phyloP scores from a whole-genome alignment of 2,113 vertebrate species.

The Phrynosoma platyrhinos region DNA sequence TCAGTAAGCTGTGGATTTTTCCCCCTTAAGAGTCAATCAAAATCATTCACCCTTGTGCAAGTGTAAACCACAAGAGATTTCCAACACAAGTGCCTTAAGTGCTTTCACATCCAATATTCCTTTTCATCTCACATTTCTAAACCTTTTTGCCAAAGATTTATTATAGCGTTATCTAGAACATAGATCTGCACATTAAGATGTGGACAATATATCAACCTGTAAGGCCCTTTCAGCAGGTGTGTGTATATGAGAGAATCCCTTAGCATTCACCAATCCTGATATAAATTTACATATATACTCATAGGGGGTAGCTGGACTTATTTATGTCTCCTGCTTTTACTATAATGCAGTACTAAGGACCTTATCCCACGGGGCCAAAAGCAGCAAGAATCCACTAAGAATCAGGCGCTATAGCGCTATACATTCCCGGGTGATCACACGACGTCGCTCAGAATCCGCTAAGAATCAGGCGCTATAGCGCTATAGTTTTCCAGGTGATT shows the following conservation, averaged over 20 bases:
- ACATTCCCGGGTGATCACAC: too few species aligned
- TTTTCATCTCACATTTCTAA: not conserved
- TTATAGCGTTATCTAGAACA: not conserved
- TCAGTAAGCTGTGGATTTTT: constrained; percentile 26
- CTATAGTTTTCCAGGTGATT: too few species aligned
- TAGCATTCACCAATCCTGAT: not conserved
- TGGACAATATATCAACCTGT: not conserved
- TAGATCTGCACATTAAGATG: constrained; percentile 19
- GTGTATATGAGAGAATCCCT: too few species aligned
- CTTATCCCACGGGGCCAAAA: too few species aligned
- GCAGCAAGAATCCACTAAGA: too few species aligned
- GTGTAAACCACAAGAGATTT: constrained; percentile 33
- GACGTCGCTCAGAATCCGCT: too few species aligned
- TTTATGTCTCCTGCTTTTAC: not conserved
- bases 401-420: too few species aligned
- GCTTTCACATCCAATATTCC: constrained; percentile 3
- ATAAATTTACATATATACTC: not conserved
- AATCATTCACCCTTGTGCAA: constrained; percentile 34
- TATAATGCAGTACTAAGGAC: not conserved
- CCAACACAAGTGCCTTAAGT: not conserved
- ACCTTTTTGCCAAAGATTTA: constrained; percentile 22
- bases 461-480: too few species aligned
- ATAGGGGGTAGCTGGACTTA: not conserved
- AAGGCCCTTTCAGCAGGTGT: not conserved
- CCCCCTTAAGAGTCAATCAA: not conserved